A percentile compares a stretch with the other conserved stretches of the same genome.
These are phyloP conservation scores for Gastrophryne carolinensis DNA, from an alignment of 2,797 vertebrate genomes.

Conservation along the genomic window DNA sequence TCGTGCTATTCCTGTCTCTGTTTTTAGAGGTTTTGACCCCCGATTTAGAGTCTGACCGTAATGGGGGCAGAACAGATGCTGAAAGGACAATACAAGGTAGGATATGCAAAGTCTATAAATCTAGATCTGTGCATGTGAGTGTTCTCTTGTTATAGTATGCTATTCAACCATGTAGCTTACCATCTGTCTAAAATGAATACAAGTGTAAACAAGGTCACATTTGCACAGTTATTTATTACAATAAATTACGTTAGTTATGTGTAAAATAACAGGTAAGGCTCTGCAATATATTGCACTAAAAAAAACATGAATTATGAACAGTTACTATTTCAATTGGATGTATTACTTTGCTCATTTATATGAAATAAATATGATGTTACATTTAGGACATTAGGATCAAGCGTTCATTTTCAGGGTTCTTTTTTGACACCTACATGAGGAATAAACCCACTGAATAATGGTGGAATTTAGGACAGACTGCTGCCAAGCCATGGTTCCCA, in stretches of 20 bases:
- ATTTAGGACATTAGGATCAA: too few relatives aligned
- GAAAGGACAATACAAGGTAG: constrained; percentile 99
- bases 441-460: too few relatives aligned
- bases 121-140: constrained; percentile 87
- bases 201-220: constrained; percentile 93
- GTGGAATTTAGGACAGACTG: too few relatives aligned
- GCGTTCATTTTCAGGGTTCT: too few relatives aligned
- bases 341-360: too few relatives aligned
- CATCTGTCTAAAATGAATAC: constrained; percentile 96
- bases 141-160: constrained; percentile 90
- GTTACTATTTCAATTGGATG: neutral
- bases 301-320: neutral
- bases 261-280: constrained; percentile 72
- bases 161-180: constrained; percentile 95
- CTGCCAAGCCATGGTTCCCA: too few relatives aligned
- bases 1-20: constrained; percentile 77
- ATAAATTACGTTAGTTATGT: constrained; percentile 69
- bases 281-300: neutral
- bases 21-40: constrained; percentile 98
- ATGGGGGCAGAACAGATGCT: constrained; percentile 99
- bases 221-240: constrained; percentile 77
- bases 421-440: too few relatives aligned
- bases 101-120: constrained; percentile 97
- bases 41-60: constrained; percentile 99
- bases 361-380: too few relatives aligned